These are phyloP conservation scores for Anhinga anhinga DNA, from an alignment of 2,113 vertebrate genomes.

Conservation along the genomic window DNA sequence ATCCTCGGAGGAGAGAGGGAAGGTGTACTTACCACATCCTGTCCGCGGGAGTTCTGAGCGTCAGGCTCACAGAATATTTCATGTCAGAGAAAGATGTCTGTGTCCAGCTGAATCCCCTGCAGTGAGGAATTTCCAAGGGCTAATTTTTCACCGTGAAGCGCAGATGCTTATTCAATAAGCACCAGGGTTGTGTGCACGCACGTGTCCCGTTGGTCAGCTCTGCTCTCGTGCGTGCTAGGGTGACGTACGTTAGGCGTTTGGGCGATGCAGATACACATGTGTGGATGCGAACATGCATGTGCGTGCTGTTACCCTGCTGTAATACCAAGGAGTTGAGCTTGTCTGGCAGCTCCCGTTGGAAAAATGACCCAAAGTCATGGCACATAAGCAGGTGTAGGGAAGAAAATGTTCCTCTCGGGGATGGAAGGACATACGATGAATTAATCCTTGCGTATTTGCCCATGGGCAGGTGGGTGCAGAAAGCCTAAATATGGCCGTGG, in stretches of 20 bases:
- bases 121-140: not conserved
- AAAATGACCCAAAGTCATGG: not conserved
- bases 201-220: not conserved
- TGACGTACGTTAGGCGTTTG: accelerated
- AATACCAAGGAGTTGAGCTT: accelerated
- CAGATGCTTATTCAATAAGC: accelerated
- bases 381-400: accelerated
- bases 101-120: not conserved
- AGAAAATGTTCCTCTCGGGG: accelerated
- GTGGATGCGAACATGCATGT: accelerated
- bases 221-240: accelerated
- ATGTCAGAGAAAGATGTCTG: not conserved
- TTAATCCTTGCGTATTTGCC: not conserved
- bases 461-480: not conserved
- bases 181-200: accelerated
- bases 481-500: accelerated
- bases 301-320: accelerated
- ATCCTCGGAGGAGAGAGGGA: not conserved
- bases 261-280: accelerated
- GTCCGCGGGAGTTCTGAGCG: accelerated
- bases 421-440: accelerated
- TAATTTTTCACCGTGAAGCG: accelerated
- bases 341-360: not conserved
- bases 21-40: not conserved
- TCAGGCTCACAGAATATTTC: not conserved